Evolutionary conservation across 2,797 vertebrate species (phyloP).

Genomic region (Peromyscus eremicus): DNA sequence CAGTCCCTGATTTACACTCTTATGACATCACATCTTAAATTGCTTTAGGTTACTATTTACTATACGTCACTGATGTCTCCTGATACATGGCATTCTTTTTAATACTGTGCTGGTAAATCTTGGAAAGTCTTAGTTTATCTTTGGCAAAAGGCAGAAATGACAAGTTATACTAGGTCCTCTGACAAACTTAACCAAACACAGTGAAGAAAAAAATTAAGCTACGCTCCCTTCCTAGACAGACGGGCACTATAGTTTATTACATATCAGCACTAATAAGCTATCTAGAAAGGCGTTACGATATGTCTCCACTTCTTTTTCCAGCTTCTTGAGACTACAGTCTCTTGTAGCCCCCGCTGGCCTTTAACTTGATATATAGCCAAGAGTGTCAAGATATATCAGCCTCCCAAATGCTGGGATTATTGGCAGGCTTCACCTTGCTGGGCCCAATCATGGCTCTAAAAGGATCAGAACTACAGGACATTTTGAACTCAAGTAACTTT

Average conservation of each 20-base stretch:
- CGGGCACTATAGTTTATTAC: not conserved
- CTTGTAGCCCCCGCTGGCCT: not conserved
- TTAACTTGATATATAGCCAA: not conserved
- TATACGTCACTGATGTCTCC: not conserved
- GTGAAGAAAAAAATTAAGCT: not conserved
- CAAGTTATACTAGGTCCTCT: not conserved
- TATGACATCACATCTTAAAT: not conserved
- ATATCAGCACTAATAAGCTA: slow-evolving; percentile 14
- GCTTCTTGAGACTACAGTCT: not conserved
- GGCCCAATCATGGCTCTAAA: not conserved
- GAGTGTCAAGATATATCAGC: not conserved
- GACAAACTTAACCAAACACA: slow-evolving; percentile 41
- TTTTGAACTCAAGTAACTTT: not conserved
- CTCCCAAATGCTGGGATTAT: not conserved
- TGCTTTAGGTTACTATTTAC: slow-evolving; percentile 31
- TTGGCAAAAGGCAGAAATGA: slow-evolving; percentile 44
- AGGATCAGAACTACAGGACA: not conserved
- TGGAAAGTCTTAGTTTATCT: slow-evolving; percentile 30
- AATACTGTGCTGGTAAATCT: slow-evolving; percentile 26
- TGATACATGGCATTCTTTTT: slow-evolving; percentile 21
- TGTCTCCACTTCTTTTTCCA: not conserved
- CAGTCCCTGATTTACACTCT: not conserved
- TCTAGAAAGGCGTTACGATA: not conserved
- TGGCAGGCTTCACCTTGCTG: not conserved
- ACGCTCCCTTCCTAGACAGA: not conserved